These are phyloP conservation scores for Hecatera dysodea DNA, from an alignment of 2,888 invertebrate genomes.

Conservation along the genomic window DNA sequence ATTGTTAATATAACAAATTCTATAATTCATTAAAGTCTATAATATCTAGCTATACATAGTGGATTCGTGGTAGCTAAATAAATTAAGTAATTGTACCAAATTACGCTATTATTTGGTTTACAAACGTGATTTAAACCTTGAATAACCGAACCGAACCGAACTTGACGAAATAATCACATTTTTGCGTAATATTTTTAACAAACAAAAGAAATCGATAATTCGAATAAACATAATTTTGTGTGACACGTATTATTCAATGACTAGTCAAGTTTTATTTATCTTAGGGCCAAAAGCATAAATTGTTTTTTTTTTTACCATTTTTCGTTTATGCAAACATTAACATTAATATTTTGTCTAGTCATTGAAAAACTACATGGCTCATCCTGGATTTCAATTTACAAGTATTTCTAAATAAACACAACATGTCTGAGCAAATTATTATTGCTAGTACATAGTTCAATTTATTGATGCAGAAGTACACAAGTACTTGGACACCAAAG, in stretches of 20 bases:
- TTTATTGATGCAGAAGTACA: slow-evolving; percentile 7
- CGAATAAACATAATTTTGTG: slow-evolving; percentile 13
- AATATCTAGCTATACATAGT: slow-evolving; percentile 77
- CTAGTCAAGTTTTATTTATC: background rate
- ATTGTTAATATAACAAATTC: slow-evolving; percentile 86
- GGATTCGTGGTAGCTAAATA: slow-evolving; percentile 72
- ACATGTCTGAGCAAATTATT: slow-evolving; percentile 16
- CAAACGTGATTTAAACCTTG: slow-evolving; percentile 59
- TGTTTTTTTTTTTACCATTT: background rate
- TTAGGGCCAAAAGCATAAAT: slow-evolving; percentile 4
- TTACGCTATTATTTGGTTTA: slow-evolving; percentile 77
- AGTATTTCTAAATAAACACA: slow-evolving; percentile 5
- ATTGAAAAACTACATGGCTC: slow-evolving; percentile 1
- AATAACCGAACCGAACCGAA: slow-evolving; percentile 35
- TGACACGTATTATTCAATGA: slow-evolving; percentile 11
- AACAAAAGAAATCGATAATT: slow-evolving; percentile 22
- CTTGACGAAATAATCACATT: slow-evolving; percentile 25
- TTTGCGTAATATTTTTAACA: slow-evolving; percentile 23
- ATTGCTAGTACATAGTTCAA: slow-evolving; percentile 9
- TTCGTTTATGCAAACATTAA: background rate
- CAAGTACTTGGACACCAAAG: slow-evolving; percentile 18
- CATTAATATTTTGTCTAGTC: slow-evolving; percentile 1
- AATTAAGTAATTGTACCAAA: slow-evolving; percentile 74
- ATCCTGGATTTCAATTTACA: background rate
- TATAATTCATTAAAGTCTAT: slow-evolving; percentile 77